phyloP scores from a whole-genome alignment of 2,797 vertebrate genomes.

The Tadarida brasiliensis region DNA sequence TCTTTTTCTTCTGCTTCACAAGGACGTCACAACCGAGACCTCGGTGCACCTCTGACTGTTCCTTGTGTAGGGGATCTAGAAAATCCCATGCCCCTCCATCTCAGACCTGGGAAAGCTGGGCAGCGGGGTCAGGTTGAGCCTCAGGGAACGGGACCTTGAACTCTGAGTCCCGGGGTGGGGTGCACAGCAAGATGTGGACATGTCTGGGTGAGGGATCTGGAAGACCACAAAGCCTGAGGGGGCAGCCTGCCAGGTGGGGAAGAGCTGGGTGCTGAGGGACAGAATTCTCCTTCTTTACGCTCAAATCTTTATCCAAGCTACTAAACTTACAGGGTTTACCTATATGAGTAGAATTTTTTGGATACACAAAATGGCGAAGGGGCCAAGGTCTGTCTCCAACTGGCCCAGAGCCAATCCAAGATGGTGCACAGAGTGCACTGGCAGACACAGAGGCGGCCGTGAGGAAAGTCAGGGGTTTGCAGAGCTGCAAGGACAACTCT shows the following conservation, averaged over 20 bases:
- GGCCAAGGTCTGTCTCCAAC: not conserved
- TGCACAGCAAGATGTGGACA: fast-evolving
- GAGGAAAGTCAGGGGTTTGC: not conserved
- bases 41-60: not conserved
- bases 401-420: not conserved
- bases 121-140: not conserved
- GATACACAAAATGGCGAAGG: not conserved
- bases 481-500: not conserved
- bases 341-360: not conserved
- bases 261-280: not conserved
- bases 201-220: not conserved
- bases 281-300: not conserved
- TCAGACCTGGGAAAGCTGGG: not conserved
- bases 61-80: fast-evolving
- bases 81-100: not conserved
- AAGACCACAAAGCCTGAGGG: not conserved
- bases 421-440: not conserved
- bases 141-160: not conserved
- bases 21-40: not conserved
- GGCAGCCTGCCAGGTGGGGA: not conserved
- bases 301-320: not conserved
- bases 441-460: not conserved
- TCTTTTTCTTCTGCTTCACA: not conserved
- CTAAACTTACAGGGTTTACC: not conserved
- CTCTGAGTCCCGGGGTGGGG: not conserved